Conservation (phyloP, 2,888 invertebrate genomes). For the Cheiracanthium punctorium region DNA sequence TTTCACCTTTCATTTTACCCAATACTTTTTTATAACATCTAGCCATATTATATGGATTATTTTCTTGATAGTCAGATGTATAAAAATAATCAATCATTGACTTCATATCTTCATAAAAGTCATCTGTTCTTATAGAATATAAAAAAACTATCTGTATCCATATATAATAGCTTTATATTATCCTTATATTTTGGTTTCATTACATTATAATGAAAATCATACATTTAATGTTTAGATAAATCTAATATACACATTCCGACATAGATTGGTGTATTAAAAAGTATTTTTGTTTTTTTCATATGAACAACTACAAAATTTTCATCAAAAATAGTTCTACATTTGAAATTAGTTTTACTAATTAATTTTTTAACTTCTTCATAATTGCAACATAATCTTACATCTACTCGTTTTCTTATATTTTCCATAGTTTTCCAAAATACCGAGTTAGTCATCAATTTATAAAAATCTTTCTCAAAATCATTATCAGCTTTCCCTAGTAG, state of each 20-base stretch:
- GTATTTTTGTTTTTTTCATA: slow-evolving; percentile 44
- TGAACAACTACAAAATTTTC: slow-evolving; percentile 37
- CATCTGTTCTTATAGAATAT: slow-evolving; percentile 71
- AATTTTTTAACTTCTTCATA: background rate
- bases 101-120: slow-evolving; percentile 32
- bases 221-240: slow-evolving; percentile 73
- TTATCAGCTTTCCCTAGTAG: slow-evolving; percentile 73
- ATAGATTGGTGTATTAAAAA: slow-evolving; percentile 72
- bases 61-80: slow-evolving; percentile 37
- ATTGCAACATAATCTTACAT: slow-evolving; percentile 71
- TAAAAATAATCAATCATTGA: slow-evolving; percentile 69
- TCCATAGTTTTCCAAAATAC: slow-evolving; percentile 75
- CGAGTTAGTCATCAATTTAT: slow-evolving; percentile 75
- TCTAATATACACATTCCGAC: slow-evolving; percentile 73
- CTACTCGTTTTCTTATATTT: slow-evolving; percentile 73
- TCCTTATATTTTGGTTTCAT: slow-evolving; percentile 70
- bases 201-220: slow-evolving; percentile 70
- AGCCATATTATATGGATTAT: slow-evolving; percentile 1
- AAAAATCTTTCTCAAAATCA: slow-evolving; percentile 76
- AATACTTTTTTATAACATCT: slow-evolving; percentile 9
- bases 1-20: slow-evolving; percentile 74
- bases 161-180: slow-evolving; percentile 72
- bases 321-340: slow-evolving; percentile 31
- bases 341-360: slow-evolving; percentile 49
- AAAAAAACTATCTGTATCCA: slow-evolving; percentile 74